phyloP scores from a whole-genome alignment of 2,888 invertebrate genomes.

The Cerceris ruficornis region DNA sequence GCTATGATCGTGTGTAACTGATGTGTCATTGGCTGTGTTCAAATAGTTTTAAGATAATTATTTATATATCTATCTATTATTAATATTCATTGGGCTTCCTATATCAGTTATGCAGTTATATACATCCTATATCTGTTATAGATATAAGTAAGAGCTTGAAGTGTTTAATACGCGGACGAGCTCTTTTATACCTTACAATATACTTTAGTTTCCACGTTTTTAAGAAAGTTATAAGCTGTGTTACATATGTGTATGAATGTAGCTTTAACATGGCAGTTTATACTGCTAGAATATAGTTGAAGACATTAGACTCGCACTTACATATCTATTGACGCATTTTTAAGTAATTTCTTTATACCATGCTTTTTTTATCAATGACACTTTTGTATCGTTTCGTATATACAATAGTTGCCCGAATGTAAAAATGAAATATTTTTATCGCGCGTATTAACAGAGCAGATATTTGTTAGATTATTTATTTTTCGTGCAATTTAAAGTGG shows the following conservation, averaged over 20 bases:
- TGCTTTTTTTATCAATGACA: constrained; percentile 5
- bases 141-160: constrained; percentile 30
- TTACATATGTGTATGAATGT: constrained; percentile 29
- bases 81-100: constrained; percentile 57
- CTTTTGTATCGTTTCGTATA: constrained; percentile 4
- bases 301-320: constrained; percentile 36
- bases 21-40: constrained; percentile 66
- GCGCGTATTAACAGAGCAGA: too few relatives aligned
- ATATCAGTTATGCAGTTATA: constrained; percentile 43
- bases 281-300: constrained; percentile 17
- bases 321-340: constrained; percentile 42
- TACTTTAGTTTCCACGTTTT: constrained; percentile 27
- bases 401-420: not conserved
- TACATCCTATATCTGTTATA: constrained; percentile 29
- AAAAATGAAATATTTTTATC: too few relatives aligned
- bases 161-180: constrained; percentile 37
- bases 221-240: constrained; percentile 7
- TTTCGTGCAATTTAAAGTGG: too few relatives aligned
- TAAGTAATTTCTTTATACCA: constrained; percentile 8
- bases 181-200: constrained; percentile 31
- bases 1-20: constrained; percentile 50
- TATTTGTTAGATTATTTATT: too few relatives aligned
- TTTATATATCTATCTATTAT: constrained; percentile 46
- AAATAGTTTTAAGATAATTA: constrained; percentile 58
- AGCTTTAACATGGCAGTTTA: constrained; percentile 36